A percentile compares a stretch with the other conserved stretches of the same genome.
phyloP scores from a whole-genome alignment of 2,888 invertebrate genomes.

The Criorhina ranunculi region DNA sequence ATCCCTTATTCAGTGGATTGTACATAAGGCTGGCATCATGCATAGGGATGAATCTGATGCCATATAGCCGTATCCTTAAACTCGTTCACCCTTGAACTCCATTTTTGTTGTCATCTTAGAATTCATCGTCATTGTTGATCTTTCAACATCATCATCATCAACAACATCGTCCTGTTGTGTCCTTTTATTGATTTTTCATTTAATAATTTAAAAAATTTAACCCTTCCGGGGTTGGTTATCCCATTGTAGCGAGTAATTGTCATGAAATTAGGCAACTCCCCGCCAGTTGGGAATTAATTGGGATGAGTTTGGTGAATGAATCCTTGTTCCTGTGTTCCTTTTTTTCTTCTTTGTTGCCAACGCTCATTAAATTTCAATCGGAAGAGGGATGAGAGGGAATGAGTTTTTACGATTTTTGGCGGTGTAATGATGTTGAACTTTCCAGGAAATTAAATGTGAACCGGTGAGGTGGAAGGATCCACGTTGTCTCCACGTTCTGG shows the following conservation, averaged over 20 bases:
- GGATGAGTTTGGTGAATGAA: constrained; percentile 31
- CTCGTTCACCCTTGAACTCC: constrained; percentile 68
- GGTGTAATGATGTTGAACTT: constrained; percentile 65
- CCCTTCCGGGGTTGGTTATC: constrained; percentile 64
- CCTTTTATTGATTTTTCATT: constrained; percentile 74
- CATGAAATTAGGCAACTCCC: constrained; percentile 68
- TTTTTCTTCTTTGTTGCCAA: not conserved
- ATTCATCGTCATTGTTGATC: constrained; percentile 32
- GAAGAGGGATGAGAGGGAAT: constrained; percentile 20
- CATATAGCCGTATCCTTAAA: constrained; percentile 28
- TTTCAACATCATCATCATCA: constrained; percentile 43
- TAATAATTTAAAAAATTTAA: constrained; percentile 43
- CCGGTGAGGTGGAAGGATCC: constrained; percentile 42
- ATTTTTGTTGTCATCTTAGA: constrained; percentile 57
- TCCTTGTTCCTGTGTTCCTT: constrained; percentile 5
- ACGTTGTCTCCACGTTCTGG: constrained; percentile 8
- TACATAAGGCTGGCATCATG: not conserved
- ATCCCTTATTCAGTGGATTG: not conserved
- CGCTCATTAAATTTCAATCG: constrained; percentile 45
- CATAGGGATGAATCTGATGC: constrained; percentile 9
- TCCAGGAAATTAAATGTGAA: constrained; percentile 63
- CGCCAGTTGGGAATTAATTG: constrained; percentile 58
- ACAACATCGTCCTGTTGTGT: constrained; percentile 25
- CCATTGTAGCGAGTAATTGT: constrained; percentile 73
- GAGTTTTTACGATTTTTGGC: constrained; percentile 28